These are phyloP conservation scores for Miniopterus natalensis DNA, from an alignment of 2,113 vertebrate genomes.

Conservation along the genomic window DNA sequence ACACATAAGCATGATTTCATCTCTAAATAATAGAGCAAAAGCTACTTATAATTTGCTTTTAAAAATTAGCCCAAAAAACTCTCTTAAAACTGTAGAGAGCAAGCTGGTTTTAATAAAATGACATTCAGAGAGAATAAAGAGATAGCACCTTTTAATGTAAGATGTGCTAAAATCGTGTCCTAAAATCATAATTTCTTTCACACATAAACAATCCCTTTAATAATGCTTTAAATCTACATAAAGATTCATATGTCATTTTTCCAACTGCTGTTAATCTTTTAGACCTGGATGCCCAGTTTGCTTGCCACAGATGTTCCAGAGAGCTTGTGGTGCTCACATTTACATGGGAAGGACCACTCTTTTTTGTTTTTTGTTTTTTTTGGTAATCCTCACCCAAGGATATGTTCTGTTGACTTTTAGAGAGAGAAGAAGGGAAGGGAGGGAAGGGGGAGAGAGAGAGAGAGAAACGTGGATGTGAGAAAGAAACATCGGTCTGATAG, in stretches of 20 bases:
- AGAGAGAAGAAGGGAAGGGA: too few relatives aligned
- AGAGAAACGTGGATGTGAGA: too few relatives aligned
- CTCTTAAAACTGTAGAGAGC: conserved; percentile 25
- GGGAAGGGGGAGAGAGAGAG: too few relatives aligned
- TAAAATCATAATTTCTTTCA: conserved; percentile 59
- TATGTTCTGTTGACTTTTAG: too few relatives aligned
- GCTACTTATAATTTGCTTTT: not conserved
- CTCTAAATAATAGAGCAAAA: conserved; percentile 44
- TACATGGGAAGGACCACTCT: not conserved
- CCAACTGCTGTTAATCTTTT: conserved; percentile 13
- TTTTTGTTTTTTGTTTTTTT: not conserved
- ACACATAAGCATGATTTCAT: not conserved
- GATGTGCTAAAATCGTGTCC: conserved; percentile 28
- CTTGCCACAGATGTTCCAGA: not conserved
- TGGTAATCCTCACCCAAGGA: too few relatives aligned
- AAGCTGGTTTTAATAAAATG: conserved; percentile 50
- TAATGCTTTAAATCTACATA: conserved; percentile 40
- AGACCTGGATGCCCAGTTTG: not conserved
- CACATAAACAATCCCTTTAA: conserved; percentile 48
- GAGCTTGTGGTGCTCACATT: not conserved
- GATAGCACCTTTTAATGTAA: conserved; percentile 30
- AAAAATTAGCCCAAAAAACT: not conserved
- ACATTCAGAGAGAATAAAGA: conserved; percentile 64
- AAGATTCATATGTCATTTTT: conserved; percentile 24
- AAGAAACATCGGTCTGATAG: too few relatives aligned